phyloP scores from a whole-genome alignment of 2,797 vertebrate species.

The Poecilia gillii region DNA sequence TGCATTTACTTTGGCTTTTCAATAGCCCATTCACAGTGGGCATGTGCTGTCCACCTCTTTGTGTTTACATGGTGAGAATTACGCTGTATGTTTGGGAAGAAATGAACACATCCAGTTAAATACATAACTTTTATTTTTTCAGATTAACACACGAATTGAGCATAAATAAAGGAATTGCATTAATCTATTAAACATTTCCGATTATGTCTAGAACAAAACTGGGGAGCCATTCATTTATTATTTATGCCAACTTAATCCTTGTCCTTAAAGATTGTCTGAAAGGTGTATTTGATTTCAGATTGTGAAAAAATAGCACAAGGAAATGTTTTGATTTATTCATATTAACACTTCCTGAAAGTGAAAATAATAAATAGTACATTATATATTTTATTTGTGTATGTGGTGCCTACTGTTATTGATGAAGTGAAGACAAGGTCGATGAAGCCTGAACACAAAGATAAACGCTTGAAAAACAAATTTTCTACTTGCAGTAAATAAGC shows the following conservation, averaged over 20 bases:
- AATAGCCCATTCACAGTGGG: slow-evolving; percentile 49
- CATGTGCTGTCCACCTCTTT: neutral
- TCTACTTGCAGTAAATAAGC: neutral
- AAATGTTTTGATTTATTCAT: neutral
- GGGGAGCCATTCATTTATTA: neutral
- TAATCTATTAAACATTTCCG: neutral
- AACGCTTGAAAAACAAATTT: neutral
- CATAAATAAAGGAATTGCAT: neutral
- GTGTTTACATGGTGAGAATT: neutral
- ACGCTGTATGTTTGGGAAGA: neutral
- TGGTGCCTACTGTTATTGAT: neutral
- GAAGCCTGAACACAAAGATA: neutral
- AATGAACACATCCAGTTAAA: neutral
- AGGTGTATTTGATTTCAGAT: too few species aligned
- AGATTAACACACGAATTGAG: neutral
- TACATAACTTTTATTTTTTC: neutral
- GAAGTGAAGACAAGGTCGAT: neutral
- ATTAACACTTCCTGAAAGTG: neutral
- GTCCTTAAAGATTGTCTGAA: neutral
- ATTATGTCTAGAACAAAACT: neutral
- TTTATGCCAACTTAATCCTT: neutral
- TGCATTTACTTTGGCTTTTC: slow-evolving; percentile 40
- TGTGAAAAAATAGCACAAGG: neutral
- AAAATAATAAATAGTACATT: neutral
- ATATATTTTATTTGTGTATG: neutral